Evolutionary conservation across 2,888 invertebrate species (phyloP).

Genomic region (Cryptus viduatorius): DNA sequence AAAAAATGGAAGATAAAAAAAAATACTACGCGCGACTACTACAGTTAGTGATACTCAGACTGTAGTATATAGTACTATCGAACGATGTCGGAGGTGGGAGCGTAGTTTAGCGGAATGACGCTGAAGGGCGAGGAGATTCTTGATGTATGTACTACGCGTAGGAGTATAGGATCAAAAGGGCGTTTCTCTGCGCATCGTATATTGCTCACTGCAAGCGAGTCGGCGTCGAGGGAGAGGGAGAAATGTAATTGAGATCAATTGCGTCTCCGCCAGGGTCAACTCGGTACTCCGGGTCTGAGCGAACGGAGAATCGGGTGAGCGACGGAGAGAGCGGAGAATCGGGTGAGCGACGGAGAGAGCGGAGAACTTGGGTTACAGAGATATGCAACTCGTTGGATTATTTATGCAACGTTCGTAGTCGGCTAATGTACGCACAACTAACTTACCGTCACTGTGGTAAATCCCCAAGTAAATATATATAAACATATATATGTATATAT

Average conservation of each 20-base stretch:
- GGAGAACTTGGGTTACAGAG: constrained; percentile 1
- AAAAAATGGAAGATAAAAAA: background rate
- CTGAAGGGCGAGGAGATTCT: background rate
- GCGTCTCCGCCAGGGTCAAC: constrained; percentile 84
- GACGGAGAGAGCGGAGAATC: background rate
- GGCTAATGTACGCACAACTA: constrained; percentile 66
- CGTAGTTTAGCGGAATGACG: background rate
- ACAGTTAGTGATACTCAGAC: background rate
- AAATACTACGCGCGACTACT: background rate
- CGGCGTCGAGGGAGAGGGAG: constrained; percentile 48
- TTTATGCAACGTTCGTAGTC: constrained; percentile 57
- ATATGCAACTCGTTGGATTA: constrained; percentile 49
- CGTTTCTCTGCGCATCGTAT: background rate
- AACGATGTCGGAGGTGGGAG: background rate
- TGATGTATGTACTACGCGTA: background rate
- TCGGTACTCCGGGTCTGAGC: constrained; percentile 71
- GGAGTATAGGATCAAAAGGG: constrained; percentile 33
- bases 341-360: background rate
- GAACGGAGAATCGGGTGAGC: constrained; percentile 22
- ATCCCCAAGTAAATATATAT: constrained; percentile 7
- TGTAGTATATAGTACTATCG: too few species aligned
- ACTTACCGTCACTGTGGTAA: constrained; percentile 46
- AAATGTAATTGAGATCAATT: constrained; percentile 83
- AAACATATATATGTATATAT: too few species aligned
- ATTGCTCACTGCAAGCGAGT: constrained; percentile 20